Conservation (phyloP, 1,140 invertebrate species). For the Monomorium pharaonis region DNA sequence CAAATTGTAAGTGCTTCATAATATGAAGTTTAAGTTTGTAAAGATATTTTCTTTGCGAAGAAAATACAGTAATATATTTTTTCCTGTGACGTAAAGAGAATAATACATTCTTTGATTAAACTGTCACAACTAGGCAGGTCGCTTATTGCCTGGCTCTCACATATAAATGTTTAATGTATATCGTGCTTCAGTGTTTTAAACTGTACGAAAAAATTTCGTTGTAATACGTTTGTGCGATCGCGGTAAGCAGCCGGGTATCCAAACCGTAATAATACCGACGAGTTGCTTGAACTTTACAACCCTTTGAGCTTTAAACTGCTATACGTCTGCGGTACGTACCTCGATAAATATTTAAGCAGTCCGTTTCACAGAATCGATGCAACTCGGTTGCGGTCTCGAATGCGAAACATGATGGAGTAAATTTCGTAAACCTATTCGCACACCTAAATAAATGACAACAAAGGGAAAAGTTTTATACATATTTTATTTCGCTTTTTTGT, state of each 20-base stretch:
- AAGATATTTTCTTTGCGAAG: not conserved
- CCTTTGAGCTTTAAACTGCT: constrained; percentile 55
- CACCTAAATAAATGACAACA: constrained; percentile 2
- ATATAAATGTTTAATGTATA: constrained; percentile 35
- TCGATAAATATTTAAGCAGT: constrained; percentile 54
- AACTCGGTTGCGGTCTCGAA: constrained; percentile 50
- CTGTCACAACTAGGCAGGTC: not conserved
- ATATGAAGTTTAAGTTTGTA: not conserved
- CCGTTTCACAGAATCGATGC: constrained; percentile 58
- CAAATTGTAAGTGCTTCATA: not conserved
- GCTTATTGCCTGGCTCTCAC: constrained; percentile 32
- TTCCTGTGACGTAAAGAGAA: not conserved
- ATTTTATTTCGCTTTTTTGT: not conserved
- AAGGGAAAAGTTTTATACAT: not conserved
- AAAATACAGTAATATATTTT: not conserved
- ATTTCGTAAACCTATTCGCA: constrained; percentile 36
- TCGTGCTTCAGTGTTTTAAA: constrained; percentile 9
- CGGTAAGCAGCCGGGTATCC: constrained; percentile 19
- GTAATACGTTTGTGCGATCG: constrained; percentile 36
- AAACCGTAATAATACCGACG: constrained; percentile 48
- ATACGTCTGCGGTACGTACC: constrained; percentile 39
- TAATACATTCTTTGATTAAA: constrained; percentile 1
- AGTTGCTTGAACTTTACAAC: constrained; percentile 49
- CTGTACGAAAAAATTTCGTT: constrained; percentile 46
- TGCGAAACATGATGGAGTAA: constrained; percentile 35